Percentiles rank a stretch among this genome's conserved stretches.
phyloP scores from a whole-genome alignment of 2,113 vertebrate genomes.

The Pogonocichla stellata region DNA sequence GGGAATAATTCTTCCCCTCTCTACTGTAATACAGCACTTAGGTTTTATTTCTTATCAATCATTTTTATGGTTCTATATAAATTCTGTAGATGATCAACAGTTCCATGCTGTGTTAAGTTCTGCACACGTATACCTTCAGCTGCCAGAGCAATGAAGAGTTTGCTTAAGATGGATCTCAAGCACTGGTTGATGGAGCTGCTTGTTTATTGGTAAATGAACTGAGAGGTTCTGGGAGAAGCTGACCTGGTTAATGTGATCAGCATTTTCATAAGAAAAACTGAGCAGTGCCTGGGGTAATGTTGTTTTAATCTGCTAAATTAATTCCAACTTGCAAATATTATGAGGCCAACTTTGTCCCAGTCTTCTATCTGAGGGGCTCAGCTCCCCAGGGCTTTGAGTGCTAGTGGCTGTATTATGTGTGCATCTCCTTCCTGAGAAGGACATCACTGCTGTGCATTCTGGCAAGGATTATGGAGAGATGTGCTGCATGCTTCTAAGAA shows the following conservation, averaged over 20 bases:
- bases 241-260: neutral
- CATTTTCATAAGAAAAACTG: neutral
- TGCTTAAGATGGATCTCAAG: neutral
- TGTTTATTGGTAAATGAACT: neutral
- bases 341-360: neutral
- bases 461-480: neutral
- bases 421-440: neutral
- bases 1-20: neutral
- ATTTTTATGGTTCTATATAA: neutral
- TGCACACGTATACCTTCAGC: neutral
- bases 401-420: fast-evolving
- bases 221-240: neutral
- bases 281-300: neutral
- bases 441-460: neutral
- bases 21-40: neutral
- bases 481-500: neutral
- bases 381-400: neutral
- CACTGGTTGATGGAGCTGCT: neutral
- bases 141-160: neutral
- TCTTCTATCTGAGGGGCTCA: fast-evolving
- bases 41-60: neutral
- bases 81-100: neutral
- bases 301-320: neutral
- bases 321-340: neutral
- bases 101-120: neutral